Percentiles rank a stretch among this genome's conserved stretches.
Conservation (phyloP, 35 echinoderm and acorn worm genomes). For the Apostichopus parvimensis region DNA sequence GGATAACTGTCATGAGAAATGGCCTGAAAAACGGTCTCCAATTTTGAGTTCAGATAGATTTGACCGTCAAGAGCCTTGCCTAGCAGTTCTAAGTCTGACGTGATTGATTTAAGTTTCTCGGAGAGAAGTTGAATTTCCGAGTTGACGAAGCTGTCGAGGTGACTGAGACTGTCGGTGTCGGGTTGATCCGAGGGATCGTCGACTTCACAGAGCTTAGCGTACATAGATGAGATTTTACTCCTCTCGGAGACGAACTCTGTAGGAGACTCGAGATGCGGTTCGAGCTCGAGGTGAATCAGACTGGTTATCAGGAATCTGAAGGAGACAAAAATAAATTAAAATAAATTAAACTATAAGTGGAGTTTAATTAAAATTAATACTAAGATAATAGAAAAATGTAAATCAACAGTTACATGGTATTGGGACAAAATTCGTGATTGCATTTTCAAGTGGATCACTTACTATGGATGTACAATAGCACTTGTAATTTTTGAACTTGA, state of each 20-base stretch:
- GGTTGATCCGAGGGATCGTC: slow-evolving; percentile 20
- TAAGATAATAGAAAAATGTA: no score
- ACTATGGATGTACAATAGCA: no score
- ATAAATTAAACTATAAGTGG: no score
- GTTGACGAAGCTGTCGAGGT: slow-evolving; percentile 75
- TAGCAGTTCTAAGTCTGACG: slow-evolving; percentile 63
- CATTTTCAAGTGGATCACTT: no score
- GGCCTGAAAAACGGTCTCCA: slow-evolving; percentile 50
- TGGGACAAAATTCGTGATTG: no score
- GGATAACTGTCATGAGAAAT: slow-evolving; percentile 53
- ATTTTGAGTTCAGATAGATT: slow-evolving; percentile 46
- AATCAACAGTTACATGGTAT: no score
- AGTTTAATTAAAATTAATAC: no score
- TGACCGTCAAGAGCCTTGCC: slow-evolving; percentile 57
- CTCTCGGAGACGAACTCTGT: not conserved
- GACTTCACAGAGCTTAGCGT: slow-evolving; percentile 27
- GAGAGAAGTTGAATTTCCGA: slow-evolving; percentile 52
- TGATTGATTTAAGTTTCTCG: slow-evolving; percentile 40
- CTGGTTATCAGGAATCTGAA: not conserved
- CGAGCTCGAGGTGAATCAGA: not conserved
- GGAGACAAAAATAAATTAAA: no score
- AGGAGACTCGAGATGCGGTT: not conserved
- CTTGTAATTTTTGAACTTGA: no score
- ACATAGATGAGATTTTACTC: slow-evolving; percentile 16
- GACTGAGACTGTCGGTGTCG: slow-evolving; percentile 65